Conservation (phyloP, 1,140 invertebrate genomes). For the Drosophila insularis region DNA sequence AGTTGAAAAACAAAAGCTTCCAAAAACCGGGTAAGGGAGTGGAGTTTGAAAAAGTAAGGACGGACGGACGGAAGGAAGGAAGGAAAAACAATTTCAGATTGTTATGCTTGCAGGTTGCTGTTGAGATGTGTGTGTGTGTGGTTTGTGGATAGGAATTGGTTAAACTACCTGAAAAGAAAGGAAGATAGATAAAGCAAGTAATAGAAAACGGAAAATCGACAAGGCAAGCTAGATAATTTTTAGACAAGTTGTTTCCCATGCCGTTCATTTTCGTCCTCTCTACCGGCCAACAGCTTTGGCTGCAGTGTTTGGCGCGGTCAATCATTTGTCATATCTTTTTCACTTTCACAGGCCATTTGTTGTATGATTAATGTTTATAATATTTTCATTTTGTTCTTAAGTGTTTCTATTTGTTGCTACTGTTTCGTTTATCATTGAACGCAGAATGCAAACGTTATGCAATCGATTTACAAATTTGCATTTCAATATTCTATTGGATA, state of each 20-base stretch:
- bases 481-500: no score
- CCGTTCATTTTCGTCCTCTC: neutral
- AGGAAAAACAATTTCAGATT: slow-evolving; percentile 11
- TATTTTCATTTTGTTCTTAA: slow-evolving; percentile 1
- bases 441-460: neutral
- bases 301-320: neutral
- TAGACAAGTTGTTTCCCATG: neutral
- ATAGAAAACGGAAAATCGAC: neutral
- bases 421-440: neutral
- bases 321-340: slow-evolving; percentile 6
- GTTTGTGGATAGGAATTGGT: neutral
- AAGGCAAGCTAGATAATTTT: slow-evolving; percentile 1
- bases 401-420: neutral
- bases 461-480: neutral
- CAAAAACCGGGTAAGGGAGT: neutral
- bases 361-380: neutral
- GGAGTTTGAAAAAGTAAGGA: neutral
- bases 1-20: slow-evolving; percentile 3
- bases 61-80: neutral
- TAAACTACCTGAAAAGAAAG: neutral
- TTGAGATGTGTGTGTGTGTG: neutral
- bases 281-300: neutral
- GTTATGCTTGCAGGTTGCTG: slow-evolving; percentile 3
- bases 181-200: neutral
- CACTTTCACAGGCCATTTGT: slow-evolving; percentile 6